Percentiles rank a stretch among this genome's conserved stretches.
phyloP scores from a whole-genome alignment of 1,140 invertebrate genomes.

The Saxidomus purpurata region DNA sequence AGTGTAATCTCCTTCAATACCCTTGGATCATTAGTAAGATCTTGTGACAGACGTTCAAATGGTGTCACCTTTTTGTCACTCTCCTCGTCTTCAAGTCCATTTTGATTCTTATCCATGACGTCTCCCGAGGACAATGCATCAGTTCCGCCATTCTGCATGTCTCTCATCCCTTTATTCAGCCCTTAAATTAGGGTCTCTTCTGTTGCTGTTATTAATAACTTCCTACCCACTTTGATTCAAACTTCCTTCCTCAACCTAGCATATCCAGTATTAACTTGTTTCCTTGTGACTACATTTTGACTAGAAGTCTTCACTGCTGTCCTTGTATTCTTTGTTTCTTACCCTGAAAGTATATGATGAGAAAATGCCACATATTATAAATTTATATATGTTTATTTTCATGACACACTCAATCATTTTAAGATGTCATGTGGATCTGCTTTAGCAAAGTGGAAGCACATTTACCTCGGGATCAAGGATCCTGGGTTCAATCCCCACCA shows the following conservation, averaged over 20 bases:
- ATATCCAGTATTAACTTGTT: too few relatives aligned
- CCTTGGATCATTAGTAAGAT: constrained; percentile 86
- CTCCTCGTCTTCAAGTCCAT: constrained; percentile 46
- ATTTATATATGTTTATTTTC: too few relatives aligned
- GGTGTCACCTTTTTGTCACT: constrained; percentile 73
- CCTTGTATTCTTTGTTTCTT: too few relatives aligned
- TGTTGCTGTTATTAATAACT: not conserved
- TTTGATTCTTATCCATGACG: not conserved
- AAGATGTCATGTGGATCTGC: too few relatives aligned
- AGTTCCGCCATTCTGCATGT: constrained; percentile 50
- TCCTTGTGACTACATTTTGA: too few relatives aligned
- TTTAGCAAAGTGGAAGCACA: too few relatives aligned
- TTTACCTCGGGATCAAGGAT: too few relatives aligned
- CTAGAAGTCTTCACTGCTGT: too few relatives aligned
- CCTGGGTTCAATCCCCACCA: too few relatives aligned
- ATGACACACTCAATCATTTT: too few relatives aligned
- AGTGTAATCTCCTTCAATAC: constrained; percentile 89
- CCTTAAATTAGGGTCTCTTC: not conserved
- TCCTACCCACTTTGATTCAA: not conserved
- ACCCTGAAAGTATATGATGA: too few relatives aligned
- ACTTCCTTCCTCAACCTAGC: not conserved
- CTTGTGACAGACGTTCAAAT: constrained; percentile 79
- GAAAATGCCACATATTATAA: too few relatives aligned
- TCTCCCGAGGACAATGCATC: not conserved
- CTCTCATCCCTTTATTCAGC: not conserved